Conservation (phyloP, 2,888 invertebrate species). For the Nasonovia ribisnigri region DNA sequence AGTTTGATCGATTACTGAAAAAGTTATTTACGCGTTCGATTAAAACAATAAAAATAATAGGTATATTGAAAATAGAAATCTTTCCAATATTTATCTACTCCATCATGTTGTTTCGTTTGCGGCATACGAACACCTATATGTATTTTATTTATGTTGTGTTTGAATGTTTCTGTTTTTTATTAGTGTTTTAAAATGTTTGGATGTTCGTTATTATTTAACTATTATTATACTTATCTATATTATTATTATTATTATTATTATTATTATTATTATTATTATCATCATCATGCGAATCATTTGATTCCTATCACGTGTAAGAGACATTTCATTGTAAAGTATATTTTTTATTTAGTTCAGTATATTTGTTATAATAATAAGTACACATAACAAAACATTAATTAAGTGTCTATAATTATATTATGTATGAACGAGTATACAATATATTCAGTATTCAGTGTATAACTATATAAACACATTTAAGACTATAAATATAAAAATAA, state of each 20-base stretch:
- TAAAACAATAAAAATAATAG: not conserved
- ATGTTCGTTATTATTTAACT: conserved; percentile 29
- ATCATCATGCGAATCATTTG: conserved; percentile 1
- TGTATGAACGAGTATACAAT: conserved; percentile 22
- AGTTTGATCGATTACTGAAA: not conserved
- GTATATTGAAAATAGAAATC: not conserved
- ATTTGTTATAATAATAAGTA: conserved; percentile 46
- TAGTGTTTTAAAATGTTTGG: not conserved
- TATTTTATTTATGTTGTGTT: conserved; percentile 15
- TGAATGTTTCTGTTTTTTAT: conserved; percentile 27
- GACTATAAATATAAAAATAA: conserved; percentile 55
- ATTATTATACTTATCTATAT: not conserved
- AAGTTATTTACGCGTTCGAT: not conserved
- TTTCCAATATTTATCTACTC: not conserved
- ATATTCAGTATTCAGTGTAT: conserved; percentile 52
- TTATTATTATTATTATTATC: conserved; percentile 17
- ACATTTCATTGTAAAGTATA: conserved; percentile 54
- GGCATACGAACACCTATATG: not conserved
- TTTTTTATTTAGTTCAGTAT: conserved; percentile 55
- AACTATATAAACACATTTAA: conserved; percentile 44
- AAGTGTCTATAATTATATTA: conserved; percentile 19
- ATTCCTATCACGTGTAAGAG: conserved; percentile 28
- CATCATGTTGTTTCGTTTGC: not conserved
- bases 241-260: conserved; percentile 22
- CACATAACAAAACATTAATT: conserved; percentile 41